Evolutionary conservation across 2,797 vertebrate species (phyloP), one percentile per base, ranked within the genome.

Genomic region (Eurystomus glaucurus): DNA sequence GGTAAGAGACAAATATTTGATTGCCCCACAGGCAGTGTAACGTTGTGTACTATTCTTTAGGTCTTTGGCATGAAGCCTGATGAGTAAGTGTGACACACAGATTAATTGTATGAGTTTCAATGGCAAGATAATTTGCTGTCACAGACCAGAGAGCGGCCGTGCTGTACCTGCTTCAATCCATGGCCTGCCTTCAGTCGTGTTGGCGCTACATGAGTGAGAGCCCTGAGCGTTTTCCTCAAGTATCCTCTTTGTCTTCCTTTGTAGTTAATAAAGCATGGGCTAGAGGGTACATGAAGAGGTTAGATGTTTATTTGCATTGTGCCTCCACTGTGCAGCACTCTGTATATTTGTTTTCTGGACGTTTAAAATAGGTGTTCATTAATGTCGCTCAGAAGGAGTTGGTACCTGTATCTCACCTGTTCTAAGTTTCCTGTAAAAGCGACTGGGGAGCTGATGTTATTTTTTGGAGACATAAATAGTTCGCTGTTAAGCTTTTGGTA

Each of bases 381-480:
- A 7, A 11, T 66, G n/a, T 70, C 0, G 0, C n/a, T 87, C 8
- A 11, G 28, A 64, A 90, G 16, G 14, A 80, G 23, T 45, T 70
- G 13, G 15, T 66, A 29, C 29, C 29, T 69, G 0, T 68, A 8
- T 66, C 91, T 81, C 29, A 50, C 21, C 18, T 55, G 5, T 66
- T 68, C 14, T 33, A 12, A 25, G 11, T 71, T 54, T 78, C 26
- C 69, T 55, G 10, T 52, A 48, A 35, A 70, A 92, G 37, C 39
- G 58, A 11, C 55, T 66, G 31, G 31, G 19, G 50, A 61, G 9
- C 22, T 66, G 48, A 16, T 1, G 0, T 45, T 61, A 28, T 20
- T 55, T 51, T 75, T 39, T 66, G 12, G 39, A 57, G 41, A 50
- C 6, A 26, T 5, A 57, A 83, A 9, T 61, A 68, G 35, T 57